These are phyloP conservation scores for Piscicola geometra DNA, from an alignment of 2,888 invertebrate genomes.

Conservation along the genomic window DNA sequence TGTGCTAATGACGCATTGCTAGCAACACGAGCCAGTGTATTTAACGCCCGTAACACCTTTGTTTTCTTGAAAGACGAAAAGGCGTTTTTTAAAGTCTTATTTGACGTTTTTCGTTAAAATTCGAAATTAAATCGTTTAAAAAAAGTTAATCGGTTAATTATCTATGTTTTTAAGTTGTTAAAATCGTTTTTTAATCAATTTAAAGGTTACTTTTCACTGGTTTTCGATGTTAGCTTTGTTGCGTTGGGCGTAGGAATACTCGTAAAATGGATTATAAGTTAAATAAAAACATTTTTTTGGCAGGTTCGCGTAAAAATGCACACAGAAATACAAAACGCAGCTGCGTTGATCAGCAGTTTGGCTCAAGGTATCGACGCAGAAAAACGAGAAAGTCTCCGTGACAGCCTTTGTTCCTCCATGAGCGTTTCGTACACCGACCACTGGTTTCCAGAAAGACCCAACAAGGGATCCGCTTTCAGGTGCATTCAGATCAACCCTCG, in stretches of 20 bases:
- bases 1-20: not conserved
- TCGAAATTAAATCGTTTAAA: not conserved
- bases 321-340: conserved; percentile 8
- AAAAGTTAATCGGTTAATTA: not conserved
- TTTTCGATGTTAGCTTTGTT: not conserved
- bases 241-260: too few species aligned
- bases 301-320: not conserved
- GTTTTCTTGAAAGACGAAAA: conserved; percentile 3
- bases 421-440: conserved; percentile 63
- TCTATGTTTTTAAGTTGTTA: not conserved
- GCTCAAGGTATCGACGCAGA: not conserved
- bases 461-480: conserved; percentile 69
- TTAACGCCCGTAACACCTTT: conserved; percentile 6
- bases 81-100: not conserved
- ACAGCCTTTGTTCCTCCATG: conserved; percentile 38
- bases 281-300: not conserved
- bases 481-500: conserved; percentile 67
- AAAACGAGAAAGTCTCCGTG: not conserved
- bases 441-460: conserved; percentile 71
- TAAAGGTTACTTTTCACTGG: not conserved
- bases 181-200: not conserved
- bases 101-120: conserved; percentile 6
- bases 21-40: conserved; percentile 4
- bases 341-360: conserved; percentile 5
- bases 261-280: too few species aligned